Evolutionary conservation across 2,888 invertebrate genomes (phyloP), one percentile per base, ranked within the genome.

Genomic region (Drosophila histrio): DNA sequence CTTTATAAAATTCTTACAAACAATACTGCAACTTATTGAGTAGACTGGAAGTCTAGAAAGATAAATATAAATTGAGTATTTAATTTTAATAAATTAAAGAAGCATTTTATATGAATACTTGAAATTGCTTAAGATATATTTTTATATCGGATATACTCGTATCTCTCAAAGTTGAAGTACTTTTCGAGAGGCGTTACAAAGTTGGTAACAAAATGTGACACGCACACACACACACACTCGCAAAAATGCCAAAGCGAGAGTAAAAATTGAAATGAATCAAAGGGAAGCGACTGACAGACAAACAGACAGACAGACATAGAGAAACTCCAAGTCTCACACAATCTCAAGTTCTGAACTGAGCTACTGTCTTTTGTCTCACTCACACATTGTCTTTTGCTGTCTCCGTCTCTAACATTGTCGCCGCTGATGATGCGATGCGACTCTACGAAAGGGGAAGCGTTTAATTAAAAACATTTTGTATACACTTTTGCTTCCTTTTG

Each of bases 401-500:
- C 57, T 43, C 63, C 32, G 21, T 74, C 62, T 60, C 54, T 71
- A 56, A 65, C 73, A 72, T 77, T 77, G 77, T 72, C 61, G 72
- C 47, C 41, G 54, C 44, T 49, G 60, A 44, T 58, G 54, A 65
- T 70, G 62, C 49, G 57, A 58, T n/a, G n/a, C n/a, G n/a, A n/a
- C n/a, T n/a, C 30, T 28, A 19, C n/a, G n/a, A 61, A 61, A 65
- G 80, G 81, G 85, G 78, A 87, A 89, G 76, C 85, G 86, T 87
- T 89, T 89, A 89, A 89, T 89, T 89, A 89, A 89, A 89, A 89
- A 88, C 88, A 89, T 89, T 88, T 89, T 89, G 81, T 81, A 88
- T 72, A 80, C 87, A 84, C 85, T 87, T 86, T 80, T 83, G 75
- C 80, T 83, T 77, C 87, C 88, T 76, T 74, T 83, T n/a, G n/a